These are phyloP conservation scores for Perizoma affinitatum DNA, from an alignment of 2,888 invertebrate genomes.

Conservation along the genomic window DNA sequence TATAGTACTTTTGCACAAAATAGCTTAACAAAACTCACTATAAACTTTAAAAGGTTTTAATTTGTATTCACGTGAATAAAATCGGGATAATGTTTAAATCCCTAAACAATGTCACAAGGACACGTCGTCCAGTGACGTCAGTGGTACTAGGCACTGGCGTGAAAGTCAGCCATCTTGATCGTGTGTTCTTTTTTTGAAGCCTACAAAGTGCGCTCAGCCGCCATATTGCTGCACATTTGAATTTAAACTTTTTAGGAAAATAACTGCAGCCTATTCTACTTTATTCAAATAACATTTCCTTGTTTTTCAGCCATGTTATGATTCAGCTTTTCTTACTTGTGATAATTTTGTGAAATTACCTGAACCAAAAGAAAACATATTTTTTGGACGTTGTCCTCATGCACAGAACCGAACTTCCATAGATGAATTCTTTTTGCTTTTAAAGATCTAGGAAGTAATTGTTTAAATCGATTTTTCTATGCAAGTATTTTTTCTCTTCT, in stretches of 20 bases:
- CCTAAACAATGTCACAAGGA: conserved; percentile 72
- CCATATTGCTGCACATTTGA: conserved; percentile 61
- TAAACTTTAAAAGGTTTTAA: conserved; percentile 22
- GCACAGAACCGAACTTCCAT: no score
- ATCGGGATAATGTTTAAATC: conserved; percentile 43
- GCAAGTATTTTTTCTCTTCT: no score
- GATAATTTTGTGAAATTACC: not conserved
- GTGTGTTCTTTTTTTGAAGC: conserved; percentile 79
- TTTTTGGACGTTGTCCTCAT: no score
- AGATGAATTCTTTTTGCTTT: no score
- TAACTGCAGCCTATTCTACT: conserved; percentile 3
- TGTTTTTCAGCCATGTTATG: not conserved
- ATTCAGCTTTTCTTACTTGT: not conserved
- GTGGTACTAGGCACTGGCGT: conserved; percentile 76
- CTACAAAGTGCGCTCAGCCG: conserved; percentile 73
- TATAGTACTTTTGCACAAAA: conserved; percentile 19
- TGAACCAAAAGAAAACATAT: no score
- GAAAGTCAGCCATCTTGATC: conserved; percentile 81
- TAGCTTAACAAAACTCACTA: conserved; percentile 34
- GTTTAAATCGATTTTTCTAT: no score
- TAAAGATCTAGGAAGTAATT: no score
- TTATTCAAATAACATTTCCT: not conserved
- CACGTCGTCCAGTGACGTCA: conserved; percentile 82
- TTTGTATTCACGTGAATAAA: conserved; percentile 43
- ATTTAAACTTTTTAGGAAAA: conserved; percentile 42